A percentile compares a stretch with the other conserved stretches of the same genome.
phyloP scores from a whole-genome alignment of 2,113 vertebrate species.

The Bombycilla garrulus region DNA sequence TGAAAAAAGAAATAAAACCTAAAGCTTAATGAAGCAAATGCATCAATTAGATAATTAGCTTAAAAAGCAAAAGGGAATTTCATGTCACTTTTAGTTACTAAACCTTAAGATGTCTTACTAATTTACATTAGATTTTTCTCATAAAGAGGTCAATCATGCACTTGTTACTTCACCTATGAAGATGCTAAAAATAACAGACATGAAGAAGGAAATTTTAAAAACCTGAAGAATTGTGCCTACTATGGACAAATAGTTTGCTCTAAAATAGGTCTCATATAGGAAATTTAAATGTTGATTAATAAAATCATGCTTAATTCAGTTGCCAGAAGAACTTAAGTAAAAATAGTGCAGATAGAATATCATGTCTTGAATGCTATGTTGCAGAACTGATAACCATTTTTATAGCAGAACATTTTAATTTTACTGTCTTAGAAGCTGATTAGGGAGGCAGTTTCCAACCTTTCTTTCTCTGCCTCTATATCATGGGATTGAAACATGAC shows the following conservation, averaged over 20 bases:
- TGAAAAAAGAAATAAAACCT: background rate
- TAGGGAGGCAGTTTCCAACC: background rate
- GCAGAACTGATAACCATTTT: background rate
- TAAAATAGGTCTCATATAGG: background rate
- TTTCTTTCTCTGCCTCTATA: background rate
- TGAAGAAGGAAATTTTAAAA: background rate
- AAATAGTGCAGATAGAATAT: background rate
- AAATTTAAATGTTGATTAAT: background rate
- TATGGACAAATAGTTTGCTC: background rate
- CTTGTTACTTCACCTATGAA: background rate
- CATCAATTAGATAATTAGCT: slow-evolving; percentile 45
- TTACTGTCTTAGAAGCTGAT: background rate
- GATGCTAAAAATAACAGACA: background rate
- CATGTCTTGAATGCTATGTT: background rate
- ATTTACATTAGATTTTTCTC: slow-evolving; percentile 33
- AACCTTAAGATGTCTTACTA: background rate
- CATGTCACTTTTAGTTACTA: slow-evolving; percentile 22
- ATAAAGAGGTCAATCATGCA: background rate
- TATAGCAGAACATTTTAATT: background rate
- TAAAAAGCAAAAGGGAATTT: slow-evolving; percentile 40
- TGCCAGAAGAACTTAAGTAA: background rate
- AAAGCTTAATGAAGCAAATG: slow-evolving; percentile 40
- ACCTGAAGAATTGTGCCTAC: background rate
- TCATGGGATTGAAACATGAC: background rate
- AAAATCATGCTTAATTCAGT: background rate